These are phyloP conservation scores for Cheilosia vulpina DNA, from an alignment of 2,888 invertebrate species.

Conservation along the genomic window DNA sequence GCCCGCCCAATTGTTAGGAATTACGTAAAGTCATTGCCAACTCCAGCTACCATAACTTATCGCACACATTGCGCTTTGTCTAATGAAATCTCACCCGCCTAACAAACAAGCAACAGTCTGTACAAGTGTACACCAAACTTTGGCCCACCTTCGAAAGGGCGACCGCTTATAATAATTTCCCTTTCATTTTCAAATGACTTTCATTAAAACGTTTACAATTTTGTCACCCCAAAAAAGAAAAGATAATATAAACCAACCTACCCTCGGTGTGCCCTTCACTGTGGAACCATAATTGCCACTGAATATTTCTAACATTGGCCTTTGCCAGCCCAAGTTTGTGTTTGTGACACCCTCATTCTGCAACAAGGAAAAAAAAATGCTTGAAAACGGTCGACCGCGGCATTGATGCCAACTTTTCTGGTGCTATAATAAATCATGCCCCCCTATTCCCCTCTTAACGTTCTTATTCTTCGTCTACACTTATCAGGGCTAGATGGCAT, in stretches of 20 bases:
- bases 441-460: background rate
- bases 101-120: background rate
- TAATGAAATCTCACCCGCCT: background rate
- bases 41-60: background rate
- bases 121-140: no score
- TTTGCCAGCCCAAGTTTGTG: conserved; percentile 2
- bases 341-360: conserved; percentile 8
- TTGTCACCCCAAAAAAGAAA: conserved; percentile 14
- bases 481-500: conserved; percentile 20
- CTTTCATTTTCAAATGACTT: conserved; percentile 9
- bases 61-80: background rate
- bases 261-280: background rate
- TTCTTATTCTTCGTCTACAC: conserved; percentile 22
- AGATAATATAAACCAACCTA: no score
- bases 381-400: conserved; percentile 2
- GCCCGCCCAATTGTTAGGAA: background rate
- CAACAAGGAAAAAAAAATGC: background rate
- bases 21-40: background rate
- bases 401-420: conserved; percentile 38
- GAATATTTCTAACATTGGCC: conserved; percentile 26
- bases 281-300: conserved; percentile 27
- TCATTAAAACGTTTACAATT: conserved; percentile 35
- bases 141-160: background rate
- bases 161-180: background rate
- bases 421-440: conserved; percentile 34